Evolutionary conservation across 2,113 vertebrate genomes (phyloP).

Genomic region (Symphodus melops): DNA sequence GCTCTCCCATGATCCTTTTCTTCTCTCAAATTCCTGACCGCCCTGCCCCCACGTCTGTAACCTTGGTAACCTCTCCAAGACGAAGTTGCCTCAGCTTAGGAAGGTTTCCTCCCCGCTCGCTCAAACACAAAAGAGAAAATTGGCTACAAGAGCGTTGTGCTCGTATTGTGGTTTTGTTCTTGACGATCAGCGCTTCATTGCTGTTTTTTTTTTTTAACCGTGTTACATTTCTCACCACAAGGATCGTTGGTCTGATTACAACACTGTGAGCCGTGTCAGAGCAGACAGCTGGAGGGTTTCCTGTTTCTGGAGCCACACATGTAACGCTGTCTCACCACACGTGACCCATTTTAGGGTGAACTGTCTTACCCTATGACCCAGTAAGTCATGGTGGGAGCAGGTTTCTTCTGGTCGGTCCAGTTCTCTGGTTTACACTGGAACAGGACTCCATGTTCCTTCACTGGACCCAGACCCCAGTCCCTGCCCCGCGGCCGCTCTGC

Average conservation of each 20-base stretch:
- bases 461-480: conserved; percentile 77
- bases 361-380: conserved; percentile 94
- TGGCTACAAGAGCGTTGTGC: too few relatives aligned
- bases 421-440: conserved; percentile 94
- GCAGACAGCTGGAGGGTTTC: background rate
- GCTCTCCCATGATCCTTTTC: background rate
- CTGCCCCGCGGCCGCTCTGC: conserved; percentile 64
- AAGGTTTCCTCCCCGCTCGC: too few relatives aligned
- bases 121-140: too few relatives aligned
- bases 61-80: background rate
- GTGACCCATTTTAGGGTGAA: background rate
- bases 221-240: background rate
- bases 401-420: conserved; percentile 92
- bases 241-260: too few relatives aligned
- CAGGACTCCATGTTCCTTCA: conserved; percentile 93
- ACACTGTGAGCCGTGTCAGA: background rate
- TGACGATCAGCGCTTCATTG: too few relatives aligned
- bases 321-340: background rate
- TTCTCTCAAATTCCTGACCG: too few relatives aligned
- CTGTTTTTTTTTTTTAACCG: too few relatives aligned
- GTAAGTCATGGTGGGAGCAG: conserved; percentile 93
- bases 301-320: background rate
- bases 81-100: too few relatives aligned
- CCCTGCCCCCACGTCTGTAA: background rate
- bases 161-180: too few relatives aligned